Conservation (phyloP, 2,797 vertebrate genomes). For the Rhinichthys osculus region DNA sequence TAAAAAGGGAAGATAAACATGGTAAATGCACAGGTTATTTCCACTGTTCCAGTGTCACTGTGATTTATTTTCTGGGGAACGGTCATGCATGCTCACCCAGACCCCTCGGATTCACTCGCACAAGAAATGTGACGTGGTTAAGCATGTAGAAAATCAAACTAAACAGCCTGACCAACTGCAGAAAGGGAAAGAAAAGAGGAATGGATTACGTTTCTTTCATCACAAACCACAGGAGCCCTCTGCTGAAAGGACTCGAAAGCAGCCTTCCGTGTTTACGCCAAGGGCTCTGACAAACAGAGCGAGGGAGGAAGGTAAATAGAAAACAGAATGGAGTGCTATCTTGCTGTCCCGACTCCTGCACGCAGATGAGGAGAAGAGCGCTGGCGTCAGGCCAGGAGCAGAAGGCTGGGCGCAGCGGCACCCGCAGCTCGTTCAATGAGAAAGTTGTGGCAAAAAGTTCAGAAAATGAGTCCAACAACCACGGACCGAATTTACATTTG, state of each 20-base stretch:
- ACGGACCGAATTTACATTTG: constrained; percentile 13
- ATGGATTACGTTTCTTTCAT: constrained; percentile 52
- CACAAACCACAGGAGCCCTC: constrained; percentile 60
- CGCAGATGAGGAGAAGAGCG: constrained; percentile 23
- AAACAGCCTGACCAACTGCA: constrained; percentile 65
- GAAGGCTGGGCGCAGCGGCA: not conserved
- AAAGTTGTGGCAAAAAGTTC: constrained; percentile 45
- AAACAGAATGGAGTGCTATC: constrained; percentile 54
- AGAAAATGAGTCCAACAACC: constrained; percentile 4
- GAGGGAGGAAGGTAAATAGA: constrained; percentile 59
- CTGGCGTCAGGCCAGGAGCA: constrained; percentile 43
- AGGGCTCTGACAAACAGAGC: constrained; percentile 67
- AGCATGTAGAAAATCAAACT: constrained; percentile 71
- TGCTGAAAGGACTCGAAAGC: constrained; percentile 62
- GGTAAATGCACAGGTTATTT: constrained; percentile 34
- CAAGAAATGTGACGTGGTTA: constrained; percentile 67
- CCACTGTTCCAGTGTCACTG: constrained; percentile 23
- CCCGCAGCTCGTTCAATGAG: constrained; percentile 2
- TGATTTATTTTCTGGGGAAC: constrained; percentile 49
- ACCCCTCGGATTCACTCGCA: constrained; percentile 62
- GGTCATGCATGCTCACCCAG: constrained; percentile 65
- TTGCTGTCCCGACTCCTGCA: constrained; percentile 39
- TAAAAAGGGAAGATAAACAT: constrained; percentile 18
- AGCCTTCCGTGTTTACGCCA: constrained; percentile 76
- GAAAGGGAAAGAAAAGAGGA: constrained; percentile 44